phyloP scores from a whole-genome alignment of 1,140 invertebrate genomes.

The Leptinotarsa lineolata region DNA sequence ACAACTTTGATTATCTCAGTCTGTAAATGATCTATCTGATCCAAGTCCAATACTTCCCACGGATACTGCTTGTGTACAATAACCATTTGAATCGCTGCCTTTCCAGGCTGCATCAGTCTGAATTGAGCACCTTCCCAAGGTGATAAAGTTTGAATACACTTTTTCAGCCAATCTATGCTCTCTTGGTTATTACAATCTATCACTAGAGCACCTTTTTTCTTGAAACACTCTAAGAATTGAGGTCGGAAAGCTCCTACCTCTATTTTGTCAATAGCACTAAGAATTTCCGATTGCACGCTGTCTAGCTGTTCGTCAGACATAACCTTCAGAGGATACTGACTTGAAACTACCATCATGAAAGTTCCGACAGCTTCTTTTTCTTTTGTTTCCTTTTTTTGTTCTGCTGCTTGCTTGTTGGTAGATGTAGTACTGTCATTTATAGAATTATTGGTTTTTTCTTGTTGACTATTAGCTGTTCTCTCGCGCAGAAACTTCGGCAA shows the following conservation, averaged over 20 bases:
- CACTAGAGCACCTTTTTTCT: conserved; percentile 6
- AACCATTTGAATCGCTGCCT: neutral
- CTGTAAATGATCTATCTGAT: conserved; percentile 16
- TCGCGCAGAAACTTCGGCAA: neutral
- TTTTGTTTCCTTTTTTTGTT: conserved; percentile 3
- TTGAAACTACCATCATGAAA: neutral
- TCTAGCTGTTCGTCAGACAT: conserved; percentile 16
- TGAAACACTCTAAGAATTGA: conserved; percentile 18
- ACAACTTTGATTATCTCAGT: conserved; percentile 2
- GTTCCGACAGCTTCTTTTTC: conserved; percentile 5
- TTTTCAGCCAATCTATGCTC: conserved; percentile 17
- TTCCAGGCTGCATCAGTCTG: neutral
- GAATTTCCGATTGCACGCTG: neutral
- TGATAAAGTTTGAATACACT: neutral
- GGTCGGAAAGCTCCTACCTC: conserved; percentile 17
- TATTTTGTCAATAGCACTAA: conserved; percentile 15
- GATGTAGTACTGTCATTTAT: neutral
- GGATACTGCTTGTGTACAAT: conserved; percentile 11
- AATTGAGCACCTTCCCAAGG: conserved; percentile 17
- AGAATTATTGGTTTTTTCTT: neutral
- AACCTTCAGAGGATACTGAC: neutral
- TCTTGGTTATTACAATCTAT: conserved; percentile 13
- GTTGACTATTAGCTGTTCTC: neutral
- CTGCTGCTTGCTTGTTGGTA: neutral
- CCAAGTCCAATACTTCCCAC: neutral